A percentile compares a stretch with the other conserved stretches of the same genome.
phyloP scores from a whole-genome alignment of 2,113 vertebrate genomes.

The Capricornis sumatraensis region DNA sequence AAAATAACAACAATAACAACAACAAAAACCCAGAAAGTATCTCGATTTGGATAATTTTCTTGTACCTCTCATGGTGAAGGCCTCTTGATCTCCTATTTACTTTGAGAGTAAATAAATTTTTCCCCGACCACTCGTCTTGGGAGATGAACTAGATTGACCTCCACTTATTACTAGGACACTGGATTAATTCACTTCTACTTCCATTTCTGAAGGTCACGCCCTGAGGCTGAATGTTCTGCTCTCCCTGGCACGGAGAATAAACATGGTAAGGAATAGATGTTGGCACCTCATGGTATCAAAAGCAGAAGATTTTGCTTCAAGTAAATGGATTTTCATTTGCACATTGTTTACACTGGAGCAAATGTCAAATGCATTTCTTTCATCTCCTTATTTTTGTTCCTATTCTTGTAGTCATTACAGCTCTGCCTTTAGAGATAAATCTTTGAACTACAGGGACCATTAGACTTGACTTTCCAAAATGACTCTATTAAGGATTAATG shows the following conservation, averaged over 20 bases:
- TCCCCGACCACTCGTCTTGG: not conserved
- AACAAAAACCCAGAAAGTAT: not conserved
- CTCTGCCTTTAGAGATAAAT: not conserved
- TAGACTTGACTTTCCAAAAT: conserved; percentile 48
- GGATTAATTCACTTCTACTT: not conserved
- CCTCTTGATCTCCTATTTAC: not conserved
- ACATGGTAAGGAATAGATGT: not conserved
- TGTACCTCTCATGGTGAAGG: fast-evolving
- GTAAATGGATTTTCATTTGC: conserved; percentile 37
- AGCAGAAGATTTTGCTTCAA: not conserved
- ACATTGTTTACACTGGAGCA: not conserved
- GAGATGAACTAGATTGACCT: not conserved
- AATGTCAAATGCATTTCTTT: not conserved
- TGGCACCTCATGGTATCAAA: not conserved
- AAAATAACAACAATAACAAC: not conserved
- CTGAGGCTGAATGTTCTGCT: not conserved
- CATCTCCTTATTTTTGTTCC: not conserved
- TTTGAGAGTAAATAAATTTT: not conserved
- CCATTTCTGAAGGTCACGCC: not conserved
- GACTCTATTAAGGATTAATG: conserved; percentile 61
- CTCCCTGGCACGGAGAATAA: fast-evolving
- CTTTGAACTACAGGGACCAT: conserved; percentile 9
- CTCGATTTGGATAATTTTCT: fast-evolving
- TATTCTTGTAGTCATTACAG: not conserved
- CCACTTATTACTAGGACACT: not conserved